Evolutionary conservation across 92 coral and sea anemone genomes (phyloP).

Genomic region (Nematostella vectensis): DNA sequence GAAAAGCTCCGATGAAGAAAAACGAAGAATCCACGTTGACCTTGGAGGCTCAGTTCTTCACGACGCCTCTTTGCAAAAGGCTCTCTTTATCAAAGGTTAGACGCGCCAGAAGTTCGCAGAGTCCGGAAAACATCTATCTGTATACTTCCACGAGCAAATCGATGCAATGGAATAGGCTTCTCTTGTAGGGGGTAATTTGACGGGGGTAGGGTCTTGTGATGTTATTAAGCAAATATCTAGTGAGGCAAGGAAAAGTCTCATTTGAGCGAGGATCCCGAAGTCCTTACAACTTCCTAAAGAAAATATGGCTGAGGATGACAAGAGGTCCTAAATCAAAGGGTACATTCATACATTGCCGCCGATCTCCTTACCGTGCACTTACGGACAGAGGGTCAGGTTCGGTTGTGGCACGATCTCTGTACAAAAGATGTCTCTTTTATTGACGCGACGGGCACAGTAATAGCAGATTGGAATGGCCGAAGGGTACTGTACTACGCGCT

Average conservation of each 20-base stretch:
- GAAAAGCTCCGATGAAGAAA: neutral
- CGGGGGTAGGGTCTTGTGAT: constrained; percentile 11
- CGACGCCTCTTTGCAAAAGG: neutral
- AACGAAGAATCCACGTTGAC: neutral
- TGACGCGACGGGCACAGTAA: constrained; percentile 34
- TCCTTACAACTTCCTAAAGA: neutral
- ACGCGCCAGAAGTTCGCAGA: neutral
- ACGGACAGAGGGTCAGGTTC: constrained; percentile 48
- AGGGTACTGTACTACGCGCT: constrained; percentile 35
- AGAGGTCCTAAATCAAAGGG: constrained; percentile 7
- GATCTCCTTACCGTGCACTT: constrained; percentile 29
- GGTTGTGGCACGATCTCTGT: constrained; percentile 43
- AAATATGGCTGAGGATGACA: neutral
- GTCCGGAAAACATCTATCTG: constrained; percentile 11
- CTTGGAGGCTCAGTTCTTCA: neutral
- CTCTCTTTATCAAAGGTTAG: neutral
- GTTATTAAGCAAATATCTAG: constrained; percentile 10
- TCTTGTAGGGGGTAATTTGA: constrained; percentile 14
- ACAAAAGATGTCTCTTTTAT: constrained; percentile 17
- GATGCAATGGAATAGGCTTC: constrained; percentile 2
- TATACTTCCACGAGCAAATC: constrained; percentile 4
- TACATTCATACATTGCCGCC: constrained; percentile 22
- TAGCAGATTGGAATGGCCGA: constrained; percentile 18
- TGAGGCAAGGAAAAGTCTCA: constrained; percentile 12
- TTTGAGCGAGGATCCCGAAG: neutral